Conservation (phyloP, 2,797 vertebrate species). For the Fistularia commersonii region DNA sequence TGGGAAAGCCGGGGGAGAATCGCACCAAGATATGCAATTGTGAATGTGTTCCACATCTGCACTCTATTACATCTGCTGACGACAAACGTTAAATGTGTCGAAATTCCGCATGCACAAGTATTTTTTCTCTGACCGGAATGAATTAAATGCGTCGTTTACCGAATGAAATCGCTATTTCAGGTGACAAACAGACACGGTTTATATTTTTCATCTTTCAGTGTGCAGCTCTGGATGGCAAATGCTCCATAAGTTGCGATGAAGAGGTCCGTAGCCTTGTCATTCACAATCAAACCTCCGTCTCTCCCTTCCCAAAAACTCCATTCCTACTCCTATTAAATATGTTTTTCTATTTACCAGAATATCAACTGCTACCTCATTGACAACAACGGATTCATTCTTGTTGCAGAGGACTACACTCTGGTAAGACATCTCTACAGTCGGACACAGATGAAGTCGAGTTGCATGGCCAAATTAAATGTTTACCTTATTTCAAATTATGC, state of each 20-base stretch:
- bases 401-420: slow-evolving; percentile 87
- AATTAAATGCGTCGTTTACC: neutral
- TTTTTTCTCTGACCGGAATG: neutral
- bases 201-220: slow-evolving; percentile 72
- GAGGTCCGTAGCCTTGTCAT: slow-evolving; percentile 76
- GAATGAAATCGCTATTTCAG: neutral
- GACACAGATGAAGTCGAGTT: too few species aligned
- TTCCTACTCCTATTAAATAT: neutral
- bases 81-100: too few species aligned
- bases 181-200: too few species aligned
- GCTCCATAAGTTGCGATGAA: slow-evolving; percentile 95
- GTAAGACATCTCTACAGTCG: slow-evolving; percentile 55
- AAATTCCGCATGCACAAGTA: neutral
- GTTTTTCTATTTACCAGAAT: slow-evolving; percentile 62
- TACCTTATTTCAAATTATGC: too few species aligned
- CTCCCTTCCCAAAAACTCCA: too few species aligned
- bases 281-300: too few species aligned
- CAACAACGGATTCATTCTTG: slow-evolving; percentile 93
- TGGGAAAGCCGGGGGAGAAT: neutral
- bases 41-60: slow-evolving; percentile 1
- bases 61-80: neutral
- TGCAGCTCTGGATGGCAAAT: slow-evolving; percentile 90
- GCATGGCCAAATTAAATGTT: too few species aligned
- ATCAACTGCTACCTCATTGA: slow-evolving; percentile 94
- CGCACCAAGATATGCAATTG: too few species aligned